Evolutionary conservation across 2,888 invertebrate species (phyloP), one percentile per base, ranked within the genome.

Genomic region (Limnephilus rhombicus): DNA sequence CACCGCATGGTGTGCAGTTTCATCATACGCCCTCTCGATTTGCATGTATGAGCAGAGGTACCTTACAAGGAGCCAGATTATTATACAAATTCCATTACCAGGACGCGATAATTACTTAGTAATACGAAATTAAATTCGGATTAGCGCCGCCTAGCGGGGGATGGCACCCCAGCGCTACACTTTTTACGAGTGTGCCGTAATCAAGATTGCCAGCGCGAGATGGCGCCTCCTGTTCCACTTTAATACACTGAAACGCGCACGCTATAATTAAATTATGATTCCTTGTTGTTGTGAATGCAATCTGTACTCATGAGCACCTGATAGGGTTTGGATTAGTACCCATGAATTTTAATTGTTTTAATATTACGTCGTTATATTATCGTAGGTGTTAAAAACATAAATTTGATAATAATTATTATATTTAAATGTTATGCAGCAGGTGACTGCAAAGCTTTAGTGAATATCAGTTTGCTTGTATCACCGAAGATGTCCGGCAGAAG

Each of bases 71-170:
- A 89, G 68, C 92, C 87, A 91, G 92, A 92, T 92, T 93, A 93
- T 93, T 92, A 92, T 90, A 93, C 92, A 92, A 92, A 93, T 93
- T 93, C 92, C 92, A 93, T 93, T 92, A 93, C 87, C 80, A 34
- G 85, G 91, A 93, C 83, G 91, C 92, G 92, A 92, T 92, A 92
- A 93, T 93, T 92, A 92, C 92, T 86, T 92, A 92, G 92, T 93
- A 93, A 93, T 92, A 90, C 88, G 91, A 93, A 92, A 93, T 92
- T 92, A 93, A 93, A 93, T 92, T 92, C 91, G 89, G 89, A 92
- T 93, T 92, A 93, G 90, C 80, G 80, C 53, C 80, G 88, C 34
- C 12, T 4, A 37, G 31, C 31, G 9, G 24, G 37, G 80, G 34
- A 80, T 34, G 80, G 80, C n/a, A 89, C 88, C 80, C 80, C 41